These are phyloP conservation scores for Amphibalanus amphitrite DNA, from an alignment of 1,140 invertebrate genomes.

Conservation along the genomic window DNA sequence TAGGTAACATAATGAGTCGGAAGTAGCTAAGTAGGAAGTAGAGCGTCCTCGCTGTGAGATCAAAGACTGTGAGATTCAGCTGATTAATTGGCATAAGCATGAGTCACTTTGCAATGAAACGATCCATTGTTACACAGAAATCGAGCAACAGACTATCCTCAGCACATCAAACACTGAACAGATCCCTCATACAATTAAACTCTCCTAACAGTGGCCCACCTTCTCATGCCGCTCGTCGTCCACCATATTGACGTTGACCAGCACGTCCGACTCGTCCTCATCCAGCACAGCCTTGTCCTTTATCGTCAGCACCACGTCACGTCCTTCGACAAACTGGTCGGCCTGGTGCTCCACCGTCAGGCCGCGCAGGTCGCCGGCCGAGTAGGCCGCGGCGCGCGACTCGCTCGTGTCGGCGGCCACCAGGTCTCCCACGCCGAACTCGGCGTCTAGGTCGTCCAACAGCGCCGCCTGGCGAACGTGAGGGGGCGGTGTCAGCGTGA, in stretches of 20 bases:
- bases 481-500: conserved; percentile 13
- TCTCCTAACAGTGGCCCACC: conserved; percentile 24
- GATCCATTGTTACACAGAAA: too few relatives aligned
- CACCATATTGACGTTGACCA: conserved; percentile 90
- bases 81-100: too few relatives aligned
- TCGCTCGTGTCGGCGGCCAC: conserved; percentile 55
- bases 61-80: too few relatives aligned
- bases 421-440: conserved; percentile 74
- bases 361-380: conserved; percentile 52
- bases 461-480: conserved; percentile 52
- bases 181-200: too few relatives aligned
- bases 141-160: too few relatives aligned
- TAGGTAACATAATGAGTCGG: too few relatives aligned
- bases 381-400: conserved; percentile 43
- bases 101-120: too few relatives aligned
- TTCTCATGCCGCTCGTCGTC: conserved; percentile 83
- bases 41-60: too few relatives aligned
- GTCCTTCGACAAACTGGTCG: conserved; percentile 60
- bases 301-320: conserved; percentile 72
- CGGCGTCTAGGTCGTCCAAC: conserved; percentile 84
- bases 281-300: conserved; percentile 84
- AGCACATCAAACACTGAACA: too few relatives aligned
- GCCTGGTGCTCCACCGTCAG: conserved; percentile 73
- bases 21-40: too few relatives aligned
- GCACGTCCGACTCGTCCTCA: conserved; percentile 60